Conservation (phyloP, 2,888 invertebrate genomes). For the Drosophila kambysellisi region DNA sequence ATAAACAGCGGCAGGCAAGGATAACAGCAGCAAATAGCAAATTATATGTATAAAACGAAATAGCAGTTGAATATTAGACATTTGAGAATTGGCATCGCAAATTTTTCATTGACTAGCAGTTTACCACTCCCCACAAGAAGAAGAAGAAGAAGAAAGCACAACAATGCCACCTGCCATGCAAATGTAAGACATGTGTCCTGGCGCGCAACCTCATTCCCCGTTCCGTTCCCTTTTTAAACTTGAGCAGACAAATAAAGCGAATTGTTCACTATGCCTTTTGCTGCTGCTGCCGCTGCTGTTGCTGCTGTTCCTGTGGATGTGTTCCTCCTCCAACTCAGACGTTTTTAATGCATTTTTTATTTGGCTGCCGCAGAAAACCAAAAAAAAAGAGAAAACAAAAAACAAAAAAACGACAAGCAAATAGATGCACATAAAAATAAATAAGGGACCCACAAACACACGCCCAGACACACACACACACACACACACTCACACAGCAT, state of each 20-base stretch:
- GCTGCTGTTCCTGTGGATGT: slow-evolving; percentile 22
- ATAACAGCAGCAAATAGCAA: slow-evolving; percentile 51
- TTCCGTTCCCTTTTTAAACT: slow-evolving; percentile 23
- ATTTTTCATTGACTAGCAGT: slow-evolving; percentile 71
- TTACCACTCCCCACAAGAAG: slow-evolving; percentile 2
- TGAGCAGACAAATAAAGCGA: slow-evolving; percentile 64
- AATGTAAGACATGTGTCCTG: slow-evolving; percentile 58
- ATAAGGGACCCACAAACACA: slow-evolving; percentile 58
- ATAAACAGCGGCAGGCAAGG: slow-evolving; percentile 43
- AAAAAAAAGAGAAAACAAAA: slow-evolving; percentile 46
- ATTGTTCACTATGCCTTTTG: slow-evolving; percentile 40
- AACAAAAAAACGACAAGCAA: slow-evolving; percentile 72
- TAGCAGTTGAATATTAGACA: slow-evolving; percentile 77
- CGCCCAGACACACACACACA: slow-evolving; percentile 10
- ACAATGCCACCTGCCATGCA: slow-evolving; percentile 62
- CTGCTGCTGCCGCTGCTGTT: slow-evolving; percentile 1
- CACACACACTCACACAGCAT: slow-evolving; percentile 15
- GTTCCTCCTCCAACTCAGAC: slow-evolving; percentile 58
- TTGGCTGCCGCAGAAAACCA: slow-evolving; percentile 62
- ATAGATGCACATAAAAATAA: slow-evolving; percentile 81
- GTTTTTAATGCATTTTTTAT: slow-evolving; percentile 80
- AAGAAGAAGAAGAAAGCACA: slow-evolving; percentile 5
- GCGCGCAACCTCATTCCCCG: background rate
- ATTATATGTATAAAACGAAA: slow-evolving; percentile 66
- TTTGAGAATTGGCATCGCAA: slow-evolving; percentile 79